Evolutionary conservation across 2,888 invertebrate genomes (phyloP).

Genomic region (Stratiomys singularior): DNA sequence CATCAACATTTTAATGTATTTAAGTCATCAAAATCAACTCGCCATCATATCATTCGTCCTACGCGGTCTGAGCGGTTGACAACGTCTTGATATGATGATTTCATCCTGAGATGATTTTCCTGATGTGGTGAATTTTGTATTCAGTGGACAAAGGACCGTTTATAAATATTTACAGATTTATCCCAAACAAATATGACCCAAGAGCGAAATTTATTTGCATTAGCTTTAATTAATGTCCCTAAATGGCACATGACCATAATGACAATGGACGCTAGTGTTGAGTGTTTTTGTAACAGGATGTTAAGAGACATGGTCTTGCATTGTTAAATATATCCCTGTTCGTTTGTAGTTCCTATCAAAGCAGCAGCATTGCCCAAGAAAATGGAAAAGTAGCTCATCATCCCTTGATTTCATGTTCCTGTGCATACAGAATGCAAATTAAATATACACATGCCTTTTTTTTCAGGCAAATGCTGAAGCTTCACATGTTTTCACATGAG

Average conservation of each 20-base stretch:
- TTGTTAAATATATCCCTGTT: neutral
- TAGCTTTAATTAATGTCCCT: slow-evolving; percentile 58
- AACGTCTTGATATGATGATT: slow-evolving; percentile 21
- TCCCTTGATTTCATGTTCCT: slow-evolving; percentile 25
- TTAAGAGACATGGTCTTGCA: neutral
- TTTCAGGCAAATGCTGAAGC: too few relatives aligned
- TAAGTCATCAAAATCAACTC: slow-evolving; percentile 30
- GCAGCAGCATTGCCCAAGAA: neutral
- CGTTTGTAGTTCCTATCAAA: neutral
- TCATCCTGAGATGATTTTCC: slow-evolving; percentile 21
- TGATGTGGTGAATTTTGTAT: slow-evolving; percentile 27
- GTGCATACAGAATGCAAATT: slow-evolving; percentile 35
- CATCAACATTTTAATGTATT: slow-evolving; percentile 38
- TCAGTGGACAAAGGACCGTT: slow-evolving; percentile 52
- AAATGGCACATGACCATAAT: slow-evolving; percentile 53
- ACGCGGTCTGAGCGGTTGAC: neutral
- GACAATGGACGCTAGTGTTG: slow-evolving; percentile 21
- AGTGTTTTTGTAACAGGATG: neutral
- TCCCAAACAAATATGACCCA: slow-evolving; percentile 58
- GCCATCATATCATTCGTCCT: neutral
- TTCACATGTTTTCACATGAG: too few relatives aligned
- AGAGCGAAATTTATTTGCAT: slow-evolving; percentile 58
- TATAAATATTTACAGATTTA: slow-evolving; percentile 57
- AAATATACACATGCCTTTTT: too few relatives aligned
- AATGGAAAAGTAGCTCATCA: slow-evolving; percentile 33